Evolutionary conservation across 1,140 invertebrate species (phyloP).

Genomic region (Mylabris phalerata): DNA sequence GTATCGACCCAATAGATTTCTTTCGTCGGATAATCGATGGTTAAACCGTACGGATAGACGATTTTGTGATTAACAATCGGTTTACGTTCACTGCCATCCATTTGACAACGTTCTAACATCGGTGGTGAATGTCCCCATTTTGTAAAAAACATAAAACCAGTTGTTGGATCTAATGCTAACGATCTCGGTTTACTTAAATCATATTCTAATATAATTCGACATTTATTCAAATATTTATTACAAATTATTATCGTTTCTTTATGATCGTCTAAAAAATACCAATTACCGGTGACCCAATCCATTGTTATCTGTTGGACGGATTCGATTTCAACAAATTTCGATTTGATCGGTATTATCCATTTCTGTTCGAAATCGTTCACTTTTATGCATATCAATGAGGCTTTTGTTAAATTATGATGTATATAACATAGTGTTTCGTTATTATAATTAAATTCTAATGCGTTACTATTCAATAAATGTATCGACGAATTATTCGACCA

Average conservation of each 20-base stretch:
- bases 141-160: constrained; percentile 72
- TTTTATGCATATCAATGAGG: constrained; percentile 52
- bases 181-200: constrained; percentile 66
- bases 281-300: constrained; percentile 80
- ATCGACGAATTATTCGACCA: constrained; percentile 43
- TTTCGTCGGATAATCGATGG: constrained; percentile 63
- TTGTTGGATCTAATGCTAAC: constrained; percentile 73
- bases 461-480: constrained; percentile 43
- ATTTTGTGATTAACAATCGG: constrained; percentile 55
- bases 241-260: constrained; percentile 67
- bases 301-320: constrained; percentile 64
- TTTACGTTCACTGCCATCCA: constrained; percentile 54
- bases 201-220: constrained; percentile 61
- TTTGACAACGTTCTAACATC: constrained; percentile 53
- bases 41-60: constrained; percentile 62
- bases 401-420: constrained; percentile 50
- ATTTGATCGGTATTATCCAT: constrained; percentile 51
- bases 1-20: constrained; percentile 75
- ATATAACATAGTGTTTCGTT: constrained; percentile 64
- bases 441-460: constrained; percentile 49
- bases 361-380: constrained; percentile 52
- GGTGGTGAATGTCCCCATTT: constrained; percentile 60
- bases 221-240: constrained; percentile 53
- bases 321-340: constrained; percentile 50
- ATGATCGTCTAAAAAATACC: constrained; percentile 77